Evolutionary conservation across 1,140 invertebrate species (phyloP), one percentile per base, ranked within the genome.

Genomic region (Drosophila serrata): DNA sequence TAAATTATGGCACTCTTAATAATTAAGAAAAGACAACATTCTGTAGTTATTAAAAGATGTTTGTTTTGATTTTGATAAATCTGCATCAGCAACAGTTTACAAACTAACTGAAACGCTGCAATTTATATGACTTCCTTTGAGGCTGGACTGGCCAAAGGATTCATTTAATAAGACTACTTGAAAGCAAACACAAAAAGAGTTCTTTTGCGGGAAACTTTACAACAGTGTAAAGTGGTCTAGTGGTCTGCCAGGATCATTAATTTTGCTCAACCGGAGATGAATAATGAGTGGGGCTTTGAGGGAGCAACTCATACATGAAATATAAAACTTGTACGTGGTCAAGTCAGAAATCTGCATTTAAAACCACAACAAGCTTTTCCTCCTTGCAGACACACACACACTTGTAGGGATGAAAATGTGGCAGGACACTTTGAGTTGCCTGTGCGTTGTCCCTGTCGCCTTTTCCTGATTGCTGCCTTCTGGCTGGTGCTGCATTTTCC

Each of bases 221-320:
- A 43, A 43, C n/a, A 37, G 57, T 65, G 40, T 29, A 15, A 62
- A 62, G 57, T 37, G 29, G 58, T 43, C 59, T 43, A 43, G 65
- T 37, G 61, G 65, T 69, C 64, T 31, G 43, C 46, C 64, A 53
- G 65, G 58, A 56, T 76, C 76, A 84, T 84, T 84, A 84, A 84
- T 80, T 84, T 70, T 84, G 35, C 61, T 80, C 59, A 84, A 48
- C 55, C 76, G 63, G 56, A 80, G 69, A 84, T 80, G 76, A 84
- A 80, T 84, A 80, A 84, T 84, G 76, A 84, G 65, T 59, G 61
- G 56, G 63, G 43, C 22, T 37, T 53, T 48, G 19, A 12, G 51
- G 40, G 43, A 60, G 37, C 45, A 46, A 55, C 45, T 35, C 61
- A 53, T 24, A 81, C 58, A 48, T 49, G 17, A 46, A 45, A 69